Evolutionary conservation across 2,888 invertebrate genomes (phyloP).

Genomic region (Drosophila barbarae): DNA sequence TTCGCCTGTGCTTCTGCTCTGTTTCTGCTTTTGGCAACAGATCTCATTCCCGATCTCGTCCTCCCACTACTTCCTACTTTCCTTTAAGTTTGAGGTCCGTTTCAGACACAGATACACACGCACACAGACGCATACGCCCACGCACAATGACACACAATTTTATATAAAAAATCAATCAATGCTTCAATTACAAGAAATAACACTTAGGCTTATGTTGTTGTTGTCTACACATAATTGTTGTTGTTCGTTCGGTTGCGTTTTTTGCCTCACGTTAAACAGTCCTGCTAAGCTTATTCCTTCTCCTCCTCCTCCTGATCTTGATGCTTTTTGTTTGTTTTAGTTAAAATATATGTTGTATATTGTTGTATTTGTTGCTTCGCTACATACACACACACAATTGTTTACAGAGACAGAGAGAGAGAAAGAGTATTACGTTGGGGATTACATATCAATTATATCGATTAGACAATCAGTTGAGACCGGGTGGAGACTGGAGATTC

Average conservation of each 20-base stretch:
- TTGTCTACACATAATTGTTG: constrained; percentile 35
- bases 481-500: constrained; percentile 4
- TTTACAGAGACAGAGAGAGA: constrained; percentile 23
- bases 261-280: constrained; percentile 19
- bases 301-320: background rate
- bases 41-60: constrained; percentile 3
- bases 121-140: constrained; percentile 1
- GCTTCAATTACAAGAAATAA: constrained; percentile 76
- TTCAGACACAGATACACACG: constrained; percentile 39
- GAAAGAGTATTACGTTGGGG: constrained; percentile 30
- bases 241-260: constrained; percentile 28
- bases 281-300: background rate
- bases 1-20: constrained; percentile 23
- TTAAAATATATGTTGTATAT: constrained; percentile 45
- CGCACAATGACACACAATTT: constrained; percentile 18
- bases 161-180: constrained; percentile 65
- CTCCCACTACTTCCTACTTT: constrained; percentile 8
- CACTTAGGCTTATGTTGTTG: constrained; percentile 72
- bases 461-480: constrained; percentile 34
- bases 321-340: constrained; percentile 7
- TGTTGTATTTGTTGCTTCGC: constrained; percentile 23
- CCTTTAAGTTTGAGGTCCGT: constrained; percentile 43
- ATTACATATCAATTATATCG: constrained; percentile 42
- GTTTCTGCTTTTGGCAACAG: constrained; percentile 35
- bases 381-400: constrained; percentile 24